phyloP scores from a whole-genome alignment of 1,140 invertebrate species.

The Lerema accius region DNA sequence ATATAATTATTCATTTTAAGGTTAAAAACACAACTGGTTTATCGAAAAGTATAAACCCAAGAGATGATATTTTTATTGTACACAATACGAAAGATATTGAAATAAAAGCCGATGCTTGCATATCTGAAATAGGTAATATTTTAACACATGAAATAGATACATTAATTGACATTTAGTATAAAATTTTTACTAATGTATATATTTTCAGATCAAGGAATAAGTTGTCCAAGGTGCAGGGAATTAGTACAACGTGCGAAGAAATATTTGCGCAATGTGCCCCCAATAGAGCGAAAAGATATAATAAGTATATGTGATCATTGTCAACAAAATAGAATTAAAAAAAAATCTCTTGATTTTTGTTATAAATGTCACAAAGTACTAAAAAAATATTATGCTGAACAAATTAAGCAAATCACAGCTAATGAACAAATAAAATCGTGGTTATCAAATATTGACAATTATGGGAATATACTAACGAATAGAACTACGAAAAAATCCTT shows the following conservation, averaged over 20 bases:
- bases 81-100: constrained; percentile 44
- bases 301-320: constrained; percentile 42
- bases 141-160: constrained; percentile 1
- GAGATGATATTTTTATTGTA: constrained; percentile 43
- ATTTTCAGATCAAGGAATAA: constrained; percentile 37
- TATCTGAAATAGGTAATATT: constrained; percentile 40
- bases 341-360: constrained; percentile 12
- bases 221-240: constrained; percentile 54
- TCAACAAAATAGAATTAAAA: constrained; percentile 21
- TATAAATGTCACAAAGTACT: constrained; percentile 30
- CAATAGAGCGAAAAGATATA: constrained; percentile 35
- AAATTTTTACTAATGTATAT: not conserved
- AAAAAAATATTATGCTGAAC: constrained; percentile 29
- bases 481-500: not conserved
- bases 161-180: not conserved
- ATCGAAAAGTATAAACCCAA: constrained; percentile 2
- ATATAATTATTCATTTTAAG: not conserved
- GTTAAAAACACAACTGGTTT: not conserved
- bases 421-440: constrained; percentile 28
- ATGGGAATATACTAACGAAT: not conserved
- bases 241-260: constrained; percentile 34
- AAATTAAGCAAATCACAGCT: constrained; percentile 13
- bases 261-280: constrained; percentile 31
- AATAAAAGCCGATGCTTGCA: constrained; percentile 37
- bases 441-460: constrained; percentile 17